Conservation (phyloP, 2,113 vertebrate species). For the Myodes glareolus region DNA sequence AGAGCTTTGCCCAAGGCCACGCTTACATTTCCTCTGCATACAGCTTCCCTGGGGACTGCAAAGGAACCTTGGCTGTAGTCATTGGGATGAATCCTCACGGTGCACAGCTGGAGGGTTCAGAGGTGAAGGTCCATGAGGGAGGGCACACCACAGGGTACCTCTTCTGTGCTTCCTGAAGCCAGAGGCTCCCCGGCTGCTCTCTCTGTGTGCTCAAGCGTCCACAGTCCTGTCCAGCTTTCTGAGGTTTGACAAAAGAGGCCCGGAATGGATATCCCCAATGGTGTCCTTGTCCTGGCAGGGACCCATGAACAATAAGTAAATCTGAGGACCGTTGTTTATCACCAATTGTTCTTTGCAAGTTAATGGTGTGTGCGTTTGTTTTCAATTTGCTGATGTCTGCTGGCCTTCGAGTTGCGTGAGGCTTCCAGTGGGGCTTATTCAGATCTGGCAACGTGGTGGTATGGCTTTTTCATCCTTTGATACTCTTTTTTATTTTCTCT, state of each 20-base stretch:
- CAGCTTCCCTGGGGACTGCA: not conserved
- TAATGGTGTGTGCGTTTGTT: not conserved
- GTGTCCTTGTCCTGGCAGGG: not conserved
- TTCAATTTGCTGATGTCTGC: constrained; percentile 49
- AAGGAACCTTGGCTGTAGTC: not conserved
- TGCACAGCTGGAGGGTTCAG: not conserved
- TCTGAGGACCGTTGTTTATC: not conserved
- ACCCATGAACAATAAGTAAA: not conserved
- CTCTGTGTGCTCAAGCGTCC: not conserved
- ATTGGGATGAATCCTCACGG: not conserved
- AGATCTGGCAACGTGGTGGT: not conserved
- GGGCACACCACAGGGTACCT: too few relatives aligned
- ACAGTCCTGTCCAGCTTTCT: not conserved
- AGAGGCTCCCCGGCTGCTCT: not conserved
- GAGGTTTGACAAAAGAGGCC: not conserved
- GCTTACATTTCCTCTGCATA: not conserved
- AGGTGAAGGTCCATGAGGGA: not conserved
- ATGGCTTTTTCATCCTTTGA: not conserved
- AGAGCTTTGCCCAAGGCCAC: not conserved
- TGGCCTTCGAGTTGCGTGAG: constrained; percentile 10
- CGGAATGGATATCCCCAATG: not conserved
- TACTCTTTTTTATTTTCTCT: not conserved
- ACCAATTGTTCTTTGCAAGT: constrained; percentile 40
- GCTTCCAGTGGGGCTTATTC: not conserved
- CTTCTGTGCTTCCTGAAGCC: not conserved